Evolutionary conservation across 2,797 vertebrate species (phyloP), one percentile per base, ranked within the genome.

Genomic region (Anguilla pacifica): DNA sequence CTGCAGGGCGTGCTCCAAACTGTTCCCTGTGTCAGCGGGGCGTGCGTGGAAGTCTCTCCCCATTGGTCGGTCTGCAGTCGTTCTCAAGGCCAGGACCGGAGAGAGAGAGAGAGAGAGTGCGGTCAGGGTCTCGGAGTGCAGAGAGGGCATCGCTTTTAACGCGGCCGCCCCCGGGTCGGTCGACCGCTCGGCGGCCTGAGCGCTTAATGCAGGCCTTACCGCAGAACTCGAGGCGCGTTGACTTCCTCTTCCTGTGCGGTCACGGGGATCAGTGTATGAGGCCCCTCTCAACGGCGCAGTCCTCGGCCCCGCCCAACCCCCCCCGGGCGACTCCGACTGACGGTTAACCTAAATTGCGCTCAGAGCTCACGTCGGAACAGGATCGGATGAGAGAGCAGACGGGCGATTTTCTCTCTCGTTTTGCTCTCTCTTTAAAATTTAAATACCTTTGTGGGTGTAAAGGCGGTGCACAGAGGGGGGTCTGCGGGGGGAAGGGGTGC

Each of bases 381-480:
- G 55, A 49, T 64, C 86, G 86, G 77, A 83, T 72, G 84, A 87
- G 82, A 83, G 59, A 49, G 25, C 31, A 77, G 2, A 86, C 35
- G 77, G 89, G 74, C 17, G 87, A 92, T 88, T 77, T 89, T 74
- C 49, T 19, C 85, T 46, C 46, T 70, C 67, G 43, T 46, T 46
- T 43, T 43, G 39, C 39, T 43, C 39, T 43, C 39, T 83, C 89
- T 93, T 93, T 93, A 93, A 93, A 93, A 91, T 94, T 91, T 93
- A 92, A 95, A 95, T 86, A 89, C 87, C 86, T 81, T 87, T 86
- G 25, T 55, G 67, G 86, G 67, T 86, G 86, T 57, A 84, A 61
- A 86, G 6, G 88, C 61, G 88, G 83, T 70, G 85, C 53, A 55
- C 82, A 85, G 83, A 31, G 2, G 39, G 55, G 83, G 83, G 83